Conservation (phyloP, 2,797 vertebrate genomes). For the Halcyon badia region DNA sequence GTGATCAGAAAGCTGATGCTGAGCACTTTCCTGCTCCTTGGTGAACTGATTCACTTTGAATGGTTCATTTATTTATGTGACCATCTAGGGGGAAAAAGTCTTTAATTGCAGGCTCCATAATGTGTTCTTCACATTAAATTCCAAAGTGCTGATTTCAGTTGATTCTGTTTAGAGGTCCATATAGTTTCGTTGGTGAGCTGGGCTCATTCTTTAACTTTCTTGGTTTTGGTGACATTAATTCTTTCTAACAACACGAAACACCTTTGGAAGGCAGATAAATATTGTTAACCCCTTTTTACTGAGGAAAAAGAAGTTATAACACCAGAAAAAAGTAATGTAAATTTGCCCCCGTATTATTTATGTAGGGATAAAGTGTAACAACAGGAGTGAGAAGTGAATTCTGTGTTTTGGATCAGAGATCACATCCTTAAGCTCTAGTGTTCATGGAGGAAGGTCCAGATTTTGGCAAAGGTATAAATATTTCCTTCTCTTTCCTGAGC, state of each 20-base stretch:
- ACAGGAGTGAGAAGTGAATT: not conserved
- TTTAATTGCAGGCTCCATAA: constrained; percentile 75
- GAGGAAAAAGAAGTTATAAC: not conserved
- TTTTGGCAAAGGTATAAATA: not conserved
- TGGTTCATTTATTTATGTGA: constrained; percentile 76
- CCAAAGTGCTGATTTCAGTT: constrained; percentile 74
- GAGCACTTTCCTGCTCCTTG: constrained; percentile 56
- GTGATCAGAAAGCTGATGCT: constrained; percentile 53
- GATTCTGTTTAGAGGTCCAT: constrained; percentile 71
- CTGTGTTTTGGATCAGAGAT: not conserved
- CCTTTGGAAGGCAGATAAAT: not conserved
- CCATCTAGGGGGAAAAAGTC: constrained; percentile 73
- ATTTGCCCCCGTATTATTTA: not conserved
- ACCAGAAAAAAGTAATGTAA: not conserved
- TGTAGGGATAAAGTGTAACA: not conserved
- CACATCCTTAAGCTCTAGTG: not conserved
- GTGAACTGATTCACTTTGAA: constrained; percentile 72
- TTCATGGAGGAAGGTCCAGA: not conserved
- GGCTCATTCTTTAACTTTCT: constrained; percentile 17
- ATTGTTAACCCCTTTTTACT: not conserved
- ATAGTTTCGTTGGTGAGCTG: constrained; percentile 58
- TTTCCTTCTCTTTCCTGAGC: not conserved
- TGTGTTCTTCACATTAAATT: constrained; percentile 74
- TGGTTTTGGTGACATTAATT: not conserved
- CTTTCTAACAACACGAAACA: not conserved